Conservation (phyloP, 1,140 invertebrate species). For the Drosophila rhopaloa region DNA sequence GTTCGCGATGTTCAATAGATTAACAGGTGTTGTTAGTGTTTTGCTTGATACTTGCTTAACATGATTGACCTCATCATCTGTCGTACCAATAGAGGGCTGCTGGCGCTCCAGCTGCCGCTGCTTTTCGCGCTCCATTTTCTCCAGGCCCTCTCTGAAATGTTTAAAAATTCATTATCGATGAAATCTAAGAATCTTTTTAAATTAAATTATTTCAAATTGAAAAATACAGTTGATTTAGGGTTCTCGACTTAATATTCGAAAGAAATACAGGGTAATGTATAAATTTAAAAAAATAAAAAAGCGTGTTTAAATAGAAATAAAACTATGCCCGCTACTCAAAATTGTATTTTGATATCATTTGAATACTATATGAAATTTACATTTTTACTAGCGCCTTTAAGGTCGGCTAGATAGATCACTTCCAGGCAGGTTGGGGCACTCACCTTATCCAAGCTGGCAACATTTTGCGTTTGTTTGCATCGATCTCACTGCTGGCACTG, state of each 20-base stretch:
- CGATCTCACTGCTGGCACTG: constrained; percentile 84
- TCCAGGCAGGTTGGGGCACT: background rate
- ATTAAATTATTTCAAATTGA: too few species aligned
- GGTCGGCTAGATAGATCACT: too few species aligned
- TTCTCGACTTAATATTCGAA: too few species aligned
- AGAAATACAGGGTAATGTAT: too few species aligned
- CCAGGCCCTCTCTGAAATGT: constrained; percentile 87
- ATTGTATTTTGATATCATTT: too few species aligned
- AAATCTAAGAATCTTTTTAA: background rate
- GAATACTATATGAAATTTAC: too few species aligned
- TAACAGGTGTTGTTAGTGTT: constrained; percentile 79
- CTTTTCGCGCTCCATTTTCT: constrained; percentile 99
- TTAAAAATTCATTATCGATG: background rate
- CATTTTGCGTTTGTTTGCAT: constrained; percentile 95
- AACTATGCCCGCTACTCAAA: too few species aligned
- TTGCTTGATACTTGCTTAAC: constrained; percentile 81
- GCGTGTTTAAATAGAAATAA: too few species aligned
- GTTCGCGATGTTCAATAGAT: constrained; percentile 71
- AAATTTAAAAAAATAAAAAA: too few species aligned
- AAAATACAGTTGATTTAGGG: too few species aligned
- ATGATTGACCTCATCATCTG: constrained; percentile 33
- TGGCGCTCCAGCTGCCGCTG: constrained; percentile 92
- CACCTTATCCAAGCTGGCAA: constrained; percentile 95
- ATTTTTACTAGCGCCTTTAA: too few species aligned
- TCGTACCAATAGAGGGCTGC: constrained; percentile 86